Conservation (phyloP, 2,888 invertebrate genomes). For the Endotricha flammealis region DNA sequence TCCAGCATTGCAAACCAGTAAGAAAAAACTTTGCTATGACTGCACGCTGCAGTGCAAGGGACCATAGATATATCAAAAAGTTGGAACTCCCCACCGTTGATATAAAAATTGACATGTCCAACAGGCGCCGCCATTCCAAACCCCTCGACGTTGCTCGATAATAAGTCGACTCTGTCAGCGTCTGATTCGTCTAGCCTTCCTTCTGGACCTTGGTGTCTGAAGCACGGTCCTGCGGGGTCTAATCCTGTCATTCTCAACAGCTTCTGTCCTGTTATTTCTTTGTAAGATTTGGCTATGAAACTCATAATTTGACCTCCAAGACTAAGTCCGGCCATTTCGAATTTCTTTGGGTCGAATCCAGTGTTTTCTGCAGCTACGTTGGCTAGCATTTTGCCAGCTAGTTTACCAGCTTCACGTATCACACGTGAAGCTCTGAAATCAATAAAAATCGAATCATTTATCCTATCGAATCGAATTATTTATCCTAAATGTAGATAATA, state of each 20-base stretch:
- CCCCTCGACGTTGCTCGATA: constrained; percentile 27
- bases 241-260: constrained; percentile 23
- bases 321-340: constrained; percentile 24
- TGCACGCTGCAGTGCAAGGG: constrained; percentile 28
- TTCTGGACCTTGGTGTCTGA: constrained; percentile 23
- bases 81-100: constrained; percentile 19
- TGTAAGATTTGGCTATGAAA: constrained; percentile 25
- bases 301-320: constrained; percentile 26
- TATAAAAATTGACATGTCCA: constrained; percentile 21
- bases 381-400: constrained; percentile 24
- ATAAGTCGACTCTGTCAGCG: constrained; percentile 25
- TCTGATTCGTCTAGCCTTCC: constrained; percentile 26
- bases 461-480: too few species aligned
- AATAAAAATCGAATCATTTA: too few species aligned
- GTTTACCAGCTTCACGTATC: constrained; percentile 21
- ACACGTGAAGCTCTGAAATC: constrained; percentile 18
- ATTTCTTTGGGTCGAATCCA: constrained; percentile 24
- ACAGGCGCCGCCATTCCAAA: constrained; percentile 25
- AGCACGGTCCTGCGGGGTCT: constrained; percentile 29
- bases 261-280: constrained; percentile 23
- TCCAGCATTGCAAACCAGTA: constrained; percentile 31
- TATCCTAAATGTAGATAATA: too few species aligned
- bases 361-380: constrained; percentile 15
- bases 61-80: constrained; percentile 28
- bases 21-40: constrained; percentile 26